Evolutionary conservation across 2,113 vertebrate genomes (phyloP), one percentile per base, ranked within the genome.

Genomic region (Embiotoca jacksoni): DNA sequence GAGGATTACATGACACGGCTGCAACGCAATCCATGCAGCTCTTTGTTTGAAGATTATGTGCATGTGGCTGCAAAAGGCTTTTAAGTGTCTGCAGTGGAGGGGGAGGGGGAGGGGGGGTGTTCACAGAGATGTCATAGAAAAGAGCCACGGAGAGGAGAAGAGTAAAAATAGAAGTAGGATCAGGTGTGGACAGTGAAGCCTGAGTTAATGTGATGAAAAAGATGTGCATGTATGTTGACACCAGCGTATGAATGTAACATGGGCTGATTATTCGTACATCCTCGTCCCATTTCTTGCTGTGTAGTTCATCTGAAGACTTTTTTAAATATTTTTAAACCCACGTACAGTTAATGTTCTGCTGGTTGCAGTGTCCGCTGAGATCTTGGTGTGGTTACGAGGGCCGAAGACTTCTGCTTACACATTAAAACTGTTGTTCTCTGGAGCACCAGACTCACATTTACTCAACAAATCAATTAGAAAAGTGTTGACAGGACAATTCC

Each of bases 1-100:
- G 55, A 15, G 82, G 87, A 90, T 91, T 79, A 81, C 78, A 76
- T 82, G 66, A 85, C 75, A 83, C 39, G 14, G 47, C 15, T 33
- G 49, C 55, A 44, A 49, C 0, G 67, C 46, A 75, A 81, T 56
- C 74, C 81, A 74, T 5, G 59, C 49, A 61, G 76, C 44, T 74
- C 47, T 63, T 58, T 74, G 84, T 78, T 72, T 74, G 72, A 58
- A 54, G 60, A 72, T 77, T 49, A 76, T 64, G 62, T 41, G 52
- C 68, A 63, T 62, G 66, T 7, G 30, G 30, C 55, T 73, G 53
- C 60, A 82, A 82, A 82, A 75, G 58, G 84, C 81, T 85, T 84
- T 81, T 78, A 83, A 75, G 49, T 39, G 44, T 71, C 49, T n/a
- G 52, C 37, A 39, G 37, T 59, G 7, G 46, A 6, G 50, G 56